Evolutionary conservation across 2,888 invertebrate species (phyloP), one percentile per base, ranked within the genome.

Genomic region (Athrips mouffetella): DNA sequence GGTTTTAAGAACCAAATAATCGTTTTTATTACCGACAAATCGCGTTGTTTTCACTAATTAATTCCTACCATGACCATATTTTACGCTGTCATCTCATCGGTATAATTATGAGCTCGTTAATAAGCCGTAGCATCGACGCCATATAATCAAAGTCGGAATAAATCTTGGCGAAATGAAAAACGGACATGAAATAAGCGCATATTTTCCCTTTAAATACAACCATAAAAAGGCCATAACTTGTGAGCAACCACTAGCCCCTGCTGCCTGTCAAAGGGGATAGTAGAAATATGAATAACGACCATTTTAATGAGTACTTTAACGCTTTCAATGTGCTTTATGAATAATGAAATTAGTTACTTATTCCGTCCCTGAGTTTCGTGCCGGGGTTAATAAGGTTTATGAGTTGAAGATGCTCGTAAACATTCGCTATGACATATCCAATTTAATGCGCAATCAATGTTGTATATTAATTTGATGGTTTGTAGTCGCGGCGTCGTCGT

Each of bases 311-410:
- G 80, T 81, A 80, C 85, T 79, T 86, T 86, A 83, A 76, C 86
- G 87, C 82, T 82, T 86, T 75, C 80, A 85, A 88, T 87, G 81
- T 84, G 83, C 83, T 84, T 85, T 87, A 86, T 86, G 87, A 85
- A 88, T 88, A 88, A 88, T 86, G 73, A 86, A 88, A 87, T 88
- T 85, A 85, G 86, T 80, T 78, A 80, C 81, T 85, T 80, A 81
- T 85, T 80, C 76, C 80, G 73, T 81, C 82, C 79, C 81, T 72
- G 73, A 82, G 77, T 80, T 80, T 76, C 75, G 79, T 79, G 76
- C 75, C 65, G 70, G 69, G 76, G 72, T 80, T 85, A 83, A 84
- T 82, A 75, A 77, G 76, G 68, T 77, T 79, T 76, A 69, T 77
- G 76, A 82, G 75, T 37, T 78, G 75, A 73, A 67, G 61, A 54